phyloP scores from a whole-genome alignment of 2,113 vertebrate species.

The Smithornis capensis region DNA sequence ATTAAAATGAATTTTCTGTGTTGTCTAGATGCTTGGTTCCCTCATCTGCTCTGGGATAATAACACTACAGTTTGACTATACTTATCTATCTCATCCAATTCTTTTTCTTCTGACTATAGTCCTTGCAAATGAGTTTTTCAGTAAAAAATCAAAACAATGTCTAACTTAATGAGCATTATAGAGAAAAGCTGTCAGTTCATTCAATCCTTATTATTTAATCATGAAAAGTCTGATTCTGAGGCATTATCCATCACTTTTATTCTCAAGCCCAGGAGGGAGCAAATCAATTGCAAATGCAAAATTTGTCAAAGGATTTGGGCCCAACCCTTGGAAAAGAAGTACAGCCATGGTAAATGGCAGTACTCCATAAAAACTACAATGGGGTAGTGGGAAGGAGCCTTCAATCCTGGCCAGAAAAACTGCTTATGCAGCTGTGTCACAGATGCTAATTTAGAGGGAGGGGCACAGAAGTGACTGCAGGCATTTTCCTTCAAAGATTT shows the following conservation, averaged over 20 bases:
- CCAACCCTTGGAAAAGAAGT: neutral
- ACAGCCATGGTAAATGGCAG: neutral
- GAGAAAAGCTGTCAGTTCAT: constrained; percentile 22
- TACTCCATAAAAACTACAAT: constrained; percentile 23
- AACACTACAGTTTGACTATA: neutral
- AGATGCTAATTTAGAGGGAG: constrained; percentile 27
- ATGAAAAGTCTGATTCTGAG: constrained; percentile 1
- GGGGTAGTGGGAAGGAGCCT: neutral
- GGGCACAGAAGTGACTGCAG: neutral
- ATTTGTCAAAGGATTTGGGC: constrained; percentile 20
- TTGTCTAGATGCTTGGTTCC: neutral
- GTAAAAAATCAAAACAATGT: constrained; percentile 31
- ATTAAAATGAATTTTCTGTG: constrained; percentile 1
- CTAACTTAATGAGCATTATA: constrained; percentile 8
- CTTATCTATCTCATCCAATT: neutral
- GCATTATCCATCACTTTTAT: constrained; percentile 5
- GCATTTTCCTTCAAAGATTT: neutral
- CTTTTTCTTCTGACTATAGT: neutral
- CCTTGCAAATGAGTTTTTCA: constrained; percentile 9
- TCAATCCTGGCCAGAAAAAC: neutral
- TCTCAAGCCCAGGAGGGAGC: neutral
- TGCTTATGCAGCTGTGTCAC: constrained; percentile 29
- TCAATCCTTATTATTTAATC: neutral
- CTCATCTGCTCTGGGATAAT: neutral
- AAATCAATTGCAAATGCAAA: constrained; percentile 59